These are phyloP conservation scores for Cephus sareptanus DNA, from an alignment of 2,888 invertebrate genomes.

Conservation along the genomic window DNA sequence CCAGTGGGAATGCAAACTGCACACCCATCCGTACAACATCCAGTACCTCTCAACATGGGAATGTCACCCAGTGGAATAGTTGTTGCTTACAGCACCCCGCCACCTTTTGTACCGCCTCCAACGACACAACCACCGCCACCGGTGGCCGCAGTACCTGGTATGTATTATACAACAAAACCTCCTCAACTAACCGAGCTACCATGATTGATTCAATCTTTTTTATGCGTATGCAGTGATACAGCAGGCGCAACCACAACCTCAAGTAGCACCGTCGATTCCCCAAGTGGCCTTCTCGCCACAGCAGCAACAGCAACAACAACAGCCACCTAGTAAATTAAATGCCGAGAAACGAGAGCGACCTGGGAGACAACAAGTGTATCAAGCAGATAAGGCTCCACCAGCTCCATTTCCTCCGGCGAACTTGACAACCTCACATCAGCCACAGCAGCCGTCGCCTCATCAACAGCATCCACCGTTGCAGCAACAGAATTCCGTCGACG, in stretches of 20 bases:
- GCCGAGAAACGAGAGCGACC: constrained; percentile 61
- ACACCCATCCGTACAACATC: constrained; percentile 57
- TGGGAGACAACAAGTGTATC: constrained; percentile 59
- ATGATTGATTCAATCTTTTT: constrained; percentile 18
- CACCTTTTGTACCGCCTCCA: constrained; percentile 55
- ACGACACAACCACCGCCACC: constrained; percentile 56
- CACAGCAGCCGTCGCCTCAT: constrained; percentile 33
- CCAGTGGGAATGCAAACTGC: constrained; percentile 54
- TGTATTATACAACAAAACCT: constrained; percentile 7
- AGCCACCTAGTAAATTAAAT: constrained; percentile 52
- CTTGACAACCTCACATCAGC: constrained; percentile 50
- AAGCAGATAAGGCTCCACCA: constrained; percentile 59
- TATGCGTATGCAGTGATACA: constrained; percentile 32
- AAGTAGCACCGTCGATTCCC: constrained; percentile 42
- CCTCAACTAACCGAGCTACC: neutral
- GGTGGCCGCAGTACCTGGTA: constrained; percentile 50
- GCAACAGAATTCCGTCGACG: constrained; percentile 54
- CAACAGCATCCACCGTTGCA: constrained; percentile 47
- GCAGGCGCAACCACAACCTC: constrained; percentile 41
- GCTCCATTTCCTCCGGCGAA: constrained; percentile 61
- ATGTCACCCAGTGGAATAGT: constrained; percentile 62
- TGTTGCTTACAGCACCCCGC: constrained; percentile 57
- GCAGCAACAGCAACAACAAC: constrained; percentile 43
- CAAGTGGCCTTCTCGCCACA: constrained; percentile 47
- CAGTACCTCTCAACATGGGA: constrained; percentile 57